A percentile compares a stretch with the other conserved stretches of the same genome.
Evolutionary conservation across 2,113 vertebrate genomes (phyloP).

Genomic region (Phalacrocorax aristotelis): DNA sequence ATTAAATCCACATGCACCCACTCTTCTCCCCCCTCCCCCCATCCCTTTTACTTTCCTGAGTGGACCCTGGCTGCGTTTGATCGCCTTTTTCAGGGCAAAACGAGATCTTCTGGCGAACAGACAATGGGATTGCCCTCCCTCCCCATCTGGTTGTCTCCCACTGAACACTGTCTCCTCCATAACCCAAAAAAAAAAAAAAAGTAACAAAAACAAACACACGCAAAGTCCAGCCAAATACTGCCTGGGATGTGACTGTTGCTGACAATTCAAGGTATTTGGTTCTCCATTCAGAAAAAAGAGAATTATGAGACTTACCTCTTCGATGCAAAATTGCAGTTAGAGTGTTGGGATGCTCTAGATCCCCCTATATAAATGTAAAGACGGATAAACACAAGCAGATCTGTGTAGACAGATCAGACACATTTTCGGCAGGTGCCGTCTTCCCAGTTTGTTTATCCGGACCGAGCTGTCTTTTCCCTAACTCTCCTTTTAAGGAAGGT

Average conservation of each 20-base stretch:
- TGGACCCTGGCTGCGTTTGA: conserved; percentile 25
- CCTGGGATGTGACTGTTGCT: neutral
- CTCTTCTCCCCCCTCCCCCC: neutral
- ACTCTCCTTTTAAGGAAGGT: neutral
- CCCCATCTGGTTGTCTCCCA: conserved; percentile 1
- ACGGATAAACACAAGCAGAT: neutral
- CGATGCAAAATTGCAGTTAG: neutral
- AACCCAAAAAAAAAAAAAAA: neutral
- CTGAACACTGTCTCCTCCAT: neutral
- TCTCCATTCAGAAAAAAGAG: neutral
- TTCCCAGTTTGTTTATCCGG: neutral
- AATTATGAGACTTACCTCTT: conserved; percentile 20
- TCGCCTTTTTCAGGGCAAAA: conserved; percentile 56
- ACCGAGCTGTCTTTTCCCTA: neutral
- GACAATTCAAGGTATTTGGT: neutral
- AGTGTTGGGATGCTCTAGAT: neutral
- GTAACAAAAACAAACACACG: neutral
- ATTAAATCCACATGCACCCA: conserved; percentile 69
- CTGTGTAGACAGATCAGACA: neutral
- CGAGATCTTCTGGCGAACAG: conserved; percentile 25
- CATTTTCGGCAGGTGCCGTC: neutral
- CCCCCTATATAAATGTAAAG: neutral
- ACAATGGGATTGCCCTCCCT: conserved; percentile 40
- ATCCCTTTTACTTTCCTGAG: conserved; percentile 57
- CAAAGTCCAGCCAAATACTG: neutral